Conservation (phyloP, 2,113 vertebrate genomes). For the Trinectes maculatus region DNA sequence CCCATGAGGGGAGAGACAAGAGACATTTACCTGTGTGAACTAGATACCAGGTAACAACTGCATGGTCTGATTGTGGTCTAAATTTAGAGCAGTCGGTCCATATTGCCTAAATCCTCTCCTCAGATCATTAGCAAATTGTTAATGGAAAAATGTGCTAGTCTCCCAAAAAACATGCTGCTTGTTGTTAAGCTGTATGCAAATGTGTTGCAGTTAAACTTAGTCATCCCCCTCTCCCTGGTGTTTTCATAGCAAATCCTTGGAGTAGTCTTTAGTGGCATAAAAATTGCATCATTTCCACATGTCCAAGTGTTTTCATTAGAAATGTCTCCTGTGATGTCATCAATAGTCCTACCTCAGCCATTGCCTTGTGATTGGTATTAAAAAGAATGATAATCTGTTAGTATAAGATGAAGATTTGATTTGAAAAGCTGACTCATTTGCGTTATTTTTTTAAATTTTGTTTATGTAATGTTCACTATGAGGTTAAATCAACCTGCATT, state of each 20-base stretch:
- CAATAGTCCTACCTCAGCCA: neutral
- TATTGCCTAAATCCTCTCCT: neutral
- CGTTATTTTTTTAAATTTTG: neutral
- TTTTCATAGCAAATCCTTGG: constrained; percentile 1
- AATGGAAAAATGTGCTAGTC: neutral
- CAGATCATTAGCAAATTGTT: neutral
- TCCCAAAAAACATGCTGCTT: neutral
- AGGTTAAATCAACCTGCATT: neutral
- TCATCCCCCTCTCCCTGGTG: constrained; percentile 15
- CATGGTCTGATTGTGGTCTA: constrained; percentile 25
- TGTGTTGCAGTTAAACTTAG: constrained; percentile 28
- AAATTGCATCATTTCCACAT: constrained; percentile 39
- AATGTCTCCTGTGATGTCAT: neutral
- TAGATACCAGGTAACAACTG: constrained; percentile 23
- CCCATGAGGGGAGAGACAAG: constrained; percentile 34
- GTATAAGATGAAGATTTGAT: no score
- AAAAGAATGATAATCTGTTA: neutral
- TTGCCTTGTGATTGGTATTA: neutral
- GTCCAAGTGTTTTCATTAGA: neutral
- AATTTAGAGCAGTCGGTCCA: neutral
- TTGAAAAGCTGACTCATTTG: no score
- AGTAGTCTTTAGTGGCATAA: neutral
- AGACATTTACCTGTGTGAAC: constrained; percentile 15
- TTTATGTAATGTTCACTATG: neutral
- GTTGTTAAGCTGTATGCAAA: neutral